Conservation (phyloP, 2,113 vertebrate species). For the Chionodraco myersi region DNA sequence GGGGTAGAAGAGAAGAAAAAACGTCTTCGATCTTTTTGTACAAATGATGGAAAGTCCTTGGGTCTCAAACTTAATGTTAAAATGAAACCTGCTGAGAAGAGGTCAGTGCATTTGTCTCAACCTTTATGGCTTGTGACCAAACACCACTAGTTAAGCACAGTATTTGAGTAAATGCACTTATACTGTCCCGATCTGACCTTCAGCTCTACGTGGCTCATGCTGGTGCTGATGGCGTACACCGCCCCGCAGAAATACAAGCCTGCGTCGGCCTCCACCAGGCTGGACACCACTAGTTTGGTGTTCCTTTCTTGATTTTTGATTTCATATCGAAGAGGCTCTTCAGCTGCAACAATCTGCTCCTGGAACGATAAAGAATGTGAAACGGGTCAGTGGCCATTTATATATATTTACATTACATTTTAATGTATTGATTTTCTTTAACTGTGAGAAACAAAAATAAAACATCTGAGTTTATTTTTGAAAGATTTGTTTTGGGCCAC, state of each 20-base stretch:
- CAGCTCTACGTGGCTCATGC: conserved; percentile 69
- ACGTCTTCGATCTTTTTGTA: not conserved
- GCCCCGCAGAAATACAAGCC: conserved; percentile 87
- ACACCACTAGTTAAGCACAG: not conserved
- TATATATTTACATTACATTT: not conserved
- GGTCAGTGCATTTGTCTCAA: too few relatives aligned
- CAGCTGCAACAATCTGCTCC: conserved; percentile 54
- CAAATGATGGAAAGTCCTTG: not conserved
- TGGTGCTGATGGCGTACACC: conserved; percentile 77
- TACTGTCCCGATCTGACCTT: conserved; percentile 69
- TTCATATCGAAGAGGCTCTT: conserved; percentile 47
- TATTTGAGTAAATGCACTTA: not conserved
- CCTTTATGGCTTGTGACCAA: too few relatives aligned
- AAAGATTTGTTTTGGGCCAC: too few relatives aligned
- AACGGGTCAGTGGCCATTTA: not conserved
- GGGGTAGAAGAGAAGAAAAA: not conserved
- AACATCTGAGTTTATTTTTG: not conserved
- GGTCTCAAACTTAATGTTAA: not conserved
- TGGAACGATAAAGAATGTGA: conserved; percentile 16
- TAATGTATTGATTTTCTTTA: not conserved
- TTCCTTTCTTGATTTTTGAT: conserved; percentile 29
- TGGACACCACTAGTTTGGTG: conserved; percentile 78
- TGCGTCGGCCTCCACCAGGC: conserved; percentile 79
- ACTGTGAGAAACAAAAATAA: not conserved
- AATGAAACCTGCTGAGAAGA: not conserved